Percentiles rank a stretch among this genome's conserved stretches.
Evolutionary conservation across 2,797 vertebrate genomes (phyloP).

Genomic region (Sebastes taczanowskii): DNA sequence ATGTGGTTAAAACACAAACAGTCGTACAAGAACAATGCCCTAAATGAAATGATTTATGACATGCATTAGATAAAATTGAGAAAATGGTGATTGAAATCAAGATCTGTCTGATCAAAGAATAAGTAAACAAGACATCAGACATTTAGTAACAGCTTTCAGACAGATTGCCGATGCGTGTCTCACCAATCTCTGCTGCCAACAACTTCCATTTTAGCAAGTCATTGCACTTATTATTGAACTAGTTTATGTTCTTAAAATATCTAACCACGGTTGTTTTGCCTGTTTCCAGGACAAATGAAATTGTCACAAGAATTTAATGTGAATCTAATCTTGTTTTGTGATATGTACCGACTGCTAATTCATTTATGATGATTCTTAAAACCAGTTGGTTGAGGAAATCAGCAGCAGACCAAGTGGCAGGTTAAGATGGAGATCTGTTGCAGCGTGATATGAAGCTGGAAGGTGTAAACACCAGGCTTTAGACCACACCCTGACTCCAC

Average conservation of each 20-base stretch:
- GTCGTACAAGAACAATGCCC: no score
- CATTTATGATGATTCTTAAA: background rate
- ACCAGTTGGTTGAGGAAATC: background rate
- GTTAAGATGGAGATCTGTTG: background rate
- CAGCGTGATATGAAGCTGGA: background rate
- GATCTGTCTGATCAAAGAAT: no score
- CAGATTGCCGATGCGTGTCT: background rate
- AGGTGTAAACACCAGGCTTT: background rate
- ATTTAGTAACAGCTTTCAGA: background rate
- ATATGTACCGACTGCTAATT: background rate
- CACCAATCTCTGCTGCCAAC: no score
- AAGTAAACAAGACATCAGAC: background rate
- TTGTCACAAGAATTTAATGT: background rate
- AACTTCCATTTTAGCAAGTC: no score
- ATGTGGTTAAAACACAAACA: background rate
- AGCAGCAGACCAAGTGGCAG: background rate
- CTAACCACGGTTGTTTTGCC: background rate
- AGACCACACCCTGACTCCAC: background rate
- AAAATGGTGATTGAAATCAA: no score
- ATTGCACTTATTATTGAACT: no score
- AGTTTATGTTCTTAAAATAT: no score
- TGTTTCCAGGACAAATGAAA: background rate
- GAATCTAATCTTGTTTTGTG: background rate
- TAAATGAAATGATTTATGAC: no score
- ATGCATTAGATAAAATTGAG: fast-evolving